Base-by-base conservation (phyloP, 2,888 invertebrate species). In the Epinotia ramella region DNA sequence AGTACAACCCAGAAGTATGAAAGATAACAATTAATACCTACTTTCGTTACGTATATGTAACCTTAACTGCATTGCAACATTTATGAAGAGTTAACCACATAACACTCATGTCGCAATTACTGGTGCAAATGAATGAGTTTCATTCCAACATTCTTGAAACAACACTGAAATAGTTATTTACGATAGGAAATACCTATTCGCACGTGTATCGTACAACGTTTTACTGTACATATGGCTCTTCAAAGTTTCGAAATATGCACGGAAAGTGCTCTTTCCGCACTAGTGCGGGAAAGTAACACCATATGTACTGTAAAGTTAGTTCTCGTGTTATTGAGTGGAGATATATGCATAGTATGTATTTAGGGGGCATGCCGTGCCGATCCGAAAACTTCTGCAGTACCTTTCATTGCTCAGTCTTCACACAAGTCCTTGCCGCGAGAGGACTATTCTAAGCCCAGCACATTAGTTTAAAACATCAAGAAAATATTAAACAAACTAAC, bases 331-430 rank as follows among this genome's bases (percentile, higher is more conserved):
- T 59, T 28, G 13, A 60, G 28, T 46, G 33, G 62, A 44, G 40
- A 49, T 67, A 24, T 20, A 71, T 53, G 18, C 49, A 56, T 33
- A 44, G 40, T 60, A 40, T 40, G 44, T 18, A 53, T 70, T 59
- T 62, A 80, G 77, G 71, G 73, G 77, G 77, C 84, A 86, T 85
- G 85, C 84, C 81, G 79, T 85, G 85, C 84, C 81, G 79, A 77
- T 80, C 77, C 73, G 77, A 74, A 77, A 77, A 74, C 62, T 49
- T 67, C 71, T 76, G 75, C 68, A 78, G 80, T 91, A 92, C 91
- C 91, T 91, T 91, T 91, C 89, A 90, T 91, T 82, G 81, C 87
- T 86, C 81, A 81, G 81, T 81, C 77, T 81, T 84, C 86, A 84
- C 81, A 84, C 85, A 81, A 84, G 84, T 84, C 84, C 84, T 84